A percentile compares a stretch with the other conserved stretches of the same genome.
Conservation (phyloP, 2,797 vertebrate genomes). For the Fistularia commersonii region DNA sequence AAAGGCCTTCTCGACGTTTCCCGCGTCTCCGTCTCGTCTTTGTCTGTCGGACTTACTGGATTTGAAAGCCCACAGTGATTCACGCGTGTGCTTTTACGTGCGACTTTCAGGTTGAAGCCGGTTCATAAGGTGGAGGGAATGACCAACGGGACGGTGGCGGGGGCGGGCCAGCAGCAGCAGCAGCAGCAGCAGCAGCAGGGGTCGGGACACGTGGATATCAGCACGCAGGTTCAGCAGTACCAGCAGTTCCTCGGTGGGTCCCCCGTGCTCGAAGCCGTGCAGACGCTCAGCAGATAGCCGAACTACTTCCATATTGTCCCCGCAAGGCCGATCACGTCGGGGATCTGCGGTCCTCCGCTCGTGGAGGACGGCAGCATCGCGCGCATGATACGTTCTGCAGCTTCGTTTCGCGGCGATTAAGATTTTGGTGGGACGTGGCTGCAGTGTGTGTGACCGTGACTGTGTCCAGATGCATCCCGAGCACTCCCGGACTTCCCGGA, state of each 20-base stretch:
- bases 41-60: too few relatives aligned
- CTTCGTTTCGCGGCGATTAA: too few relatives aligned
- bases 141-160: conserved; percentile 87
- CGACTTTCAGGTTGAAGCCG: conserved; percentile 81
- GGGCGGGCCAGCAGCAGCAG: conserved; percentile 80
- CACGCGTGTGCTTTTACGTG: background rate
- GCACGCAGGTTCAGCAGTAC: conserved; percentile 94
- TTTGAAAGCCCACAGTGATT: background rate
- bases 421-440: background rate
- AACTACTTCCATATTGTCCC: too few relatives aligned
- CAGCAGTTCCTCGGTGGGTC: conserved; percentile 92
- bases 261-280: too few relatives aligned
- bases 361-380: background rate
- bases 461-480: conserved; percentile 83
- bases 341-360: background rate
- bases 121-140: conserved; percentile 93
- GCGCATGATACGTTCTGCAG: too few relatives aligned
- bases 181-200: conserved; percentile 83
- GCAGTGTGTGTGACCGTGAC: conserved; percentile 1
- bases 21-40: background rate
- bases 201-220: conserved; percentile 87
- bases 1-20: background rate
- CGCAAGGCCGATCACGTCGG: background rate
- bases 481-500: conserved; percentile 88
- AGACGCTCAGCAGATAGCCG: too few relatives aligned